Conservation (phyloP, 2,113 vertebrate genomes). For the Apus apus region DNA sequence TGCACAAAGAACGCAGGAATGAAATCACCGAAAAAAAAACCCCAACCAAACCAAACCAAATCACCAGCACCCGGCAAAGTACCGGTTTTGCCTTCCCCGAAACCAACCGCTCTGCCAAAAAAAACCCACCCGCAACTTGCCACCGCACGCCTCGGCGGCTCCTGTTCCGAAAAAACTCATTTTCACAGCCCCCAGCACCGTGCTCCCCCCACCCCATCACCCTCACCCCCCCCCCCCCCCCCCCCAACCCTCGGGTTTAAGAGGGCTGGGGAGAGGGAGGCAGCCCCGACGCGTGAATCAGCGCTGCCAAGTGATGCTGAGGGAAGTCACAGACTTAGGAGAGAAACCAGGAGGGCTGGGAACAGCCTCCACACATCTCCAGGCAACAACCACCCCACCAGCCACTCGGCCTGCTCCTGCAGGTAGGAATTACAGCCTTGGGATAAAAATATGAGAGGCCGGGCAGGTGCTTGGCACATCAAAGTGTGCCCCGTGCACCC, state of each 20-base stretch:
- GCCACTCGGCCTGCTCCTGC: slow-evolving; percentile 5
- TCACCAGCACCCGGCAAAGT: background rate
- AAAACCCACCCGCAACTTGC: background rate
- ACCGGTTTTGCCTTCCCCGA: background rate
- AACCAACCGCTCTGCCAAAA: background rate
- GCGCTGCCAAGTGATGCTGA: background rate
- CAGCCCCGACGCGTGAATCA: background rate
- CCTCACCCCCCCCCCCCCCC: background rate
- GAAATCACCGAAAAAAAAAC: background rate
- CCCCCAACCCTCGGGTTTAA: too few species aligned
- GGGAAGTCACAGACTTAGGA: slow-evolving; percentile 25
- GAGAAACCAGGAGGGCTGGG: slow-evolving; percentile 11
- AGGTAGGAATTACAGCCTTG: background rate
- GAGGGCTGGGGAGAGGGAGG: background rate
- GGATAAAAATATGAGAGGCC: slow-evolving; percentile 3
- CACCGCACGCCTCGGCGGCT: background rate
- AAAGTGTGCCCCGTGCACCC: background rate
- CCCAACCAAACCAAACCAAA: too few species aligned
- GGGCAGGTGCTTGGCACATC: background rate
- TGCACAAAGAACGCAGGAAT: background rate
- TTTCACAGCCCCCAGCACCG: background rate
- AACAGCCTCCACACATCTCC: slow-evolving; percentile 50
- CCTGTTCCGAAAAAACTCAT: background rate
- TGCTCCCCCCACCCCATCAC: background rate
- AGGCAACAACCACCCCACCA: slow-evolving; percentile 49